Percentiles rank a stretch among this genome's conserved stretches.
Conservation (phyloP, 1,140 invertebrate genomes). For the Drosophila bocqueti region DNA sequence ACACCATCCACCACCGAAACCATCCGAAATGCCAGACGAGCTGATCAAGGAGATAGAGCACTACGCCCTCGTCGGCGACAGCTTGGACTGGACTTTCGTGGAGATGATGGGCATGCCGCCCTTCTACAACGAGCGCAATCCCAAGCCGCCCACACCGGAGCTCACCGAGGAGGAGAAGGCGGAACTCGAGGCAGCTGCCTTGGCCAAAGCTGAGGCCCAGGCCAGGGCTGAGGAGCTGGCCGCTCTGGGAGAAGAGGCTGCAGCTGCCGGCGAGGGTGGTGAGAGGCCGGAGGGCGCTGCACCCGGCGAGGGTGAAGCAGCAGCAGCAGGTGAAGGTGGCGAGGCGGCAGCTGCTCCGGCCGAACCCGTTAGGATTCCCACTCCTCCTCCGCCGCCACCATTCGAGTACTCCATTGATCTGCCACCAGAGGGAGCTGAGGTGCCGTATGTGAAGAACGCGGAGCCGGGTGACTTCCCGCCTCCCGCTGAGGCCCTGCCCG, state of each 20-base stretch:
- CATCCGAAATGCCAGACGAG: constrained; percentile 91
- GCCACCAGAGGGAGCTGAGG: constrained; percentile 85
- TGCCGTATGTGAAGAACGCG: constrained; percentile 83
- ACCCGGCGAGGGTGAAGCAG: constrained; percentile 41
- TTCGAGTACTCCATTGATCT: constrained; percentile 85
- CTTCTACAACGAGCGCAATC: constrained; percentile 85
- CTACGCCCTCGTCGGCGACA: constrained; percentile 98
- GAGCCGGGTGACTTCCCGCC: constrained; percentile 75
- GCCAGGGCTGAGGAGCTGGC: constrained; percentile 41
- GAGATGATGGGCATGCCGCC: constrained; percentile 93
- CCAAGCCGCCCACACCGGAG: constrained; percentile 83
- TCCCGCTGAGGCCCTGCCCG: constrained; percentile 77
- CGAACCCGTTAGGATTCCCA: constrained; percentile 71
- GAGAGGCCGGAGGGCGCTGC: constrained; percentile 26
- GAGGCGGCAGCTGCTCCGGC: constrained; percentile 37
- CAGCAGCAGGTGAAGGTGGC: constrained; percentile 17
- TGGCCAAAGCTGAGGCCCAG: constrained; percentile 28
- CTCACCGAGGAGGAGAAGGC: constrained; percentile 80
- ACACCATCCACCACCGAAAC: constrained; percentile 28
- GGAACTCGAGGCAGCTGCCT: constrained; percentile 31
- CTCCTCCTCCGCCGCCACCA: constrained; percentile 83
- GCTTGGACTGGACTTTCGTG: constrained; percentile 98
- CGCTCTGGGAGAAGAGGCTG: constrained; percentile 40
- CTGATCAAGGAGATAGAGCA: constrained; percentile 98
- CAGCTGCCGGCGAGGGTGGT: constrained; percentile 34